These are phyloP conservation scores for Takifugu flavidus DNA, from an alignment of 2,113 vertebrate species.

Conservation along the genomic window DNA sequence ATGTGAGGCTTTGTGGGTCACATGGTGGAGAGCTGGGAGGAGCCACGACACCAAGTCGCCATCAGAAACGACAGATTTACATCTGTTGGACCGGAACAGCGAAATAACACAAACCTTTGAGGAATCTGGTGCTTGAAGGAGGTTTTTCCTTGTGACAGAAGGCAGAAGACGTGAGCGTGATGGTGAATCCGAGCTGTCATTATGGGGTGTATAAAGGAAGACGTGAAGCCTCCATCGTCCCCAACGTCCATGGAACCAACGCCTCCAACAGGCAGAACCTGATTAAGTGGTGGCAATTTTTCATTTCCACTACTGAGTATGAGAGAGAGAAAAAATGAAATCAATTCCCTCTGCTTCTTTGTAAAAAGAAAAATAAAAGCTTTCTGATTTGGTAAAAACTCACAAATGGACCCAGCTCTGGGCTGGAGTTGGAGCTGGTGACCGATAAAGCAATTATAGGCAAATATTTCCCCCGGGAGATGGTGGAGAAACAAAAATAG, in stretches of 20 bases:
- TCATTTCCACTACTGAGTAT: too few species aligned
- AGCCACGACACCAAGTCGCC: slow-evolving; percentile 12
- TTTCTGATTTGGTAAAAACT: slow-evolving; percentile 5
- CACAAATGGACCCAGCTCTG: background rate
- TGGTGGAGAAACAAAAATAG: too few species aligned
- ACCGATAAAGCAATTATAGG: too few species aligned
- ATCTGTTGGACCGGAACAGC: background rate
- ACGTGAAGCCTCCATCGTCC: slow-evolving; percentile 11
- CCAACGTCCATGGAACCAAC: slow-evolving; percentile 19
- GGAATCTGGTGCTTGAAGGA: slow-evolving; percentile 15
- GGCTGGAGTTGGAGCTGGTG: too few species aligned
- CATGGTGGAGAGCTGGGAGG: slow-evolving; percentile 18
- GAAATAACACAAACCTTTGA: background rate
- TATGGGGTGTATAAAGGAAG: background rate
- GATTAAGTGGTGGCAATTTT: background rate
- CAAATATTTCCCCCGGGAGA: too few species aligned
- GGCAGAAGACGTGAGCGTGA: too few species aligned
- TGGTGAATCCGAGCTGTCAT: too few species aligned
- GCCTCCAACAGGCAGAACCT: slow-evolving; percentile 11
- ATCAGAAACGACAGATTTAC: background rate
- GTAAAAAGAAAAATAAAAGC: background rate
- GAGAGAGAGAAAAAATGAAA: background rate
- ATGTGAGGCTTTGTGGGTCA: slow-evolving; percentile 3
- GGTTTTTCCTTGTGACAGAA: too few species aligned
- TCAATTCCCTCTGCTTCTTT: slow-evolving; percentile 2